Conservation (phyloP, 2,113 vertebrate species). For the Elephas maximus region DNA sequence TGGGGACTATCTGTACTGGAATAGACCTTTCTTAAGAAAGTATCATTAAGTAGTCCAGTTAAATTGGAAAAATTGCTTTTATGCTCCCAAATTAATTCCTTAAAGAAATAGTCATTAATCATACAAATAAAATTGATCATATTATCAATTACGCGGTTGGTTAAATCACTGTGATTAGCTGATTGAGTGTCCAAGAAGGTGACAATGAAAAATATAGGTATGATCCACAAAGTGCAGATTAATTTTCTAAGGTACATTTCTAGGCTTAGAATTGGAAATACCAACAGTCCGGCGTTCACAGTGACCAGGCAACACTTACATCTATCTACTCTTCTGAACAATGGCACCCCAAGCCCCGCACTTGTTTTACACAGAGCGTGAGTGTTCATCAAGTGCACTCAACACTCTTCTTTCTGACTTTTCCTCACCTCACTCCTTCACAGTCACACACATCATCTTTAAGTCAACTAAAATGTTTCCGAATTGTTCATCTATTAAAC, state of each 20-base stretch:
- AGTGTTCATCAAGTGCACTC: background rate
- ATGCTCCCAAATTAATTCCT: background rate
- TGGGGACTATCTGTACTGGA: too few relatives aligned
- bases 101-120: background rate
- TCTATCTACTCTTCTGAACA: background rate
- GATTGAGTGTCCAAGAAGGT: background rate
- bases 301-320: too few relatives aligned
- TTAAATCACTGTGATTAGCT: background rate
- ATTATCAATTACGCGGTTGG: background rate
- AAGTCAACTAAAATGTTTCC: background rate
- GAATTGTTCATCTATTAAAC: background rate
- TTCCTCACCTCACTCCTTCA: background rate
- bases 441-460: background rate
- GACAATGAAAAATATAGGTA: background rate
- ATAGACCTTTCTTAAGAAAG: background rate
- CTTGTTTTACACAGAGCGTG: fast-evolving
- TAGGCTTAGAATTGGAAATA: background rate
- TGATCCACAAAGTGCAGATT: background rate
- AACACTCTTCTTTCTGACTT: background rate
- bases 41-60: background rate
- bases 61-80: background rate
- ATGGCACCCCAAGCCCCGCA: background rate
- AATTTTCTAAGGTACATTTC: background rate
- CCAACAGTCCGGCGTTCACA: background rate
- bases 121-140: background rate